Evolutionary conservation across 1,140 invertebrate genomes (phyloP), one percentile per base, ranked within the genome.

Genomic region (Plectrocnemia conspersa): DNA sequence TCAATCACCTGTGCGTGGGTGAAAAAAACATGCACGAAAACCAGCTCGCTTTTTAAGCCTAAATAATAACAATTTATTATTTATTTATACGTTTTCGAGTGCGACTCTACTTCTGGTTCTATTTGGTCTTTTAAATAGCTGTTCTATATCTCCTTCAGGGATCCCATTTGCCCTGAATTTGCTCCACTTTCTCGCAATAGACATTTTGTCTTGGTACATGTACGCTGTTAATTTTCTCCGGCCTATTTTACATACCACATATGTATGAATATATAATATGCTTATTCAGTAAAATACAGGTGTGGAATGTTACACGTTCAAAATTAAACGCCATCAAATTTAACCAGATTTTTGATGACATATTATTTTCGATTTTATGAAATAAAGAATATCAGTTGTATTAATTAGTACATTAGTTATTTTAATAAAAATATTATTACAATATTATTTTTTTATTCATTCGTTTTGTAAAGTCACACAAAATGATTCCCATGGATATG

Each of bases 151-250:
- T 29, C 35, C 35, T 38, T 38, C 15, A 16, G 35, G 35, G 35
- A 38, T n/a, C 27, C 27, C n/a, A 29, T 38, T 38, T 38, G 7
- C 11, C 11, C 35, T 9, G 18, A 38, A 38, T 38, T 38, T 38
- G 35, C 15, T 38, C 35, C 35, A 38, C 35, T 38, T 38, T 38
- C 18, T 16, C 11, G 7, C 10, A 38, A 16, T 16, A 38, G n/a
- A 7, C 6, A n/a, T 16, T 38, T 7, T 9, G 18, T 5, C 11
- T 15, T 9, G 10, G 15, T 16, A 38, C 11, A 38, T 5, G 35
- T 38, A 16, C 18, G 35, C 35, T 38, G 35, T 38, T 38, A 38
- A 38, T 38, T 38, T 38, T 38, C 35, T 38, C 18, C 10, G 18
- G 35, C n/a, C n/a, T n/a, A n/a, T n/a, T n/a, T 38, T 10, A 38